These are phyloP conservation scores for Neocloeon triangulifer DNA, from an alignment of 1,140 invertebrate species.

Conservation along the genomic window DNA sequence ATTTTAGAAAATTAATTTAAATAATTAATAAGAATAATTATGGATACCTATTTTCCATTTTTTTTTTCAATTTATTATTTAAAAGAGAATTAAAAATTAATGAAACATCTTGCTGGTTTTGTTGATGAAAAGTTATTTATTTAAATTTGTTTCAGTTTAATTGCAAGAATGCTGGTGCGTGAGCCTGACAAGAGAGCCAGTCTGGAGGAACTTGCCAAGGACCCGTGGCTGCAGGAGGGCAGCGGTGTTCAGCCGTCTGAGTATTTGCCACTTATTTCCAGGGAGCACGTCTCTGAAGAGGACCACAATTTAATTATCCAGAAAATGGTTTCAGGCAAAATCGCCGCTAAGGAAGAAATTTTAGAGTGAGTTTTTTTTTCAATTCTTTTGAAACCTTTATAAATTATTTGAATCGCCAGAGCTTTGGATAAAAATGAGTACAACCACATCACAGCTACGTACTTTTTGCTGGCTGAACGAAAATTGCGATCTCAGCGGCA, in stretches of 20 bases:
- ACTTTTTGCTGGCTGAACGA: slow-evolving; percentile 87
- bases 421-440: slow-evolving; percentile 89
- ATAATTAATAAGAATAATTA: slow-evolving; percentile 4
- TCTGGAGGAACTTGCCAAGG: slow-evolving; percentile 68
- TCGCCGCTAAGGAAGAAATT: slow-evolving; percentile 85
- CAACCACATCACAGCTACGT: slow-evolving; percentile 95
- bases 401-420: slow-evolving; percentile 22
- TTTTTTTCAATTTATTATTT: too few species aligned
- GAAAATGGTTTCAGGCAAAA: slow-evolving; percentile 88
- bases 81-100: too few species aligned
- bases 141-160: slow-evolving; percentile 41
- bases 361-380: slow-evolving; percentile 37
- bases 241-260: slow-evolving; percentile 13
- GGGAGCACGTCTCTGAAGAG: slow-evolving; percentile 69
- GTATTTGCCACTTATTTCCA: slow-evolving; percentile 46
- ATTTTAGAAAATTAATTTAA: slow-evolving; percentile 4
- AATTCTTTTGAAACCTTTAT: neutral
- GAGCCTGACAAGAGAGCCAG: slow-evolving; percentile 78
- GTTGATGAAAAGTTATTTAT: too few species aligned
- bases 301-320: slow-evolving; percentile 81
- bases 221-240: slow-evolving; percentile 57
- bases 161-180: slow-evolving; percentile 74
- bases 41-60: slow-evolving; percentile 5
- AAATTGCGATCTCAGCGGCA: slow-evolving; percentile 52
- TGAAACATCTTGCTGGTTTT: too few species aligned